Percentiles rank a stretch among this genome's conserved stretches.
These are phyloP conservation scores for Anneissia japonica DNA, from an alignment of 35 echinoderm and acorn worm genomes.

Conservation along the genomic window DNA sequence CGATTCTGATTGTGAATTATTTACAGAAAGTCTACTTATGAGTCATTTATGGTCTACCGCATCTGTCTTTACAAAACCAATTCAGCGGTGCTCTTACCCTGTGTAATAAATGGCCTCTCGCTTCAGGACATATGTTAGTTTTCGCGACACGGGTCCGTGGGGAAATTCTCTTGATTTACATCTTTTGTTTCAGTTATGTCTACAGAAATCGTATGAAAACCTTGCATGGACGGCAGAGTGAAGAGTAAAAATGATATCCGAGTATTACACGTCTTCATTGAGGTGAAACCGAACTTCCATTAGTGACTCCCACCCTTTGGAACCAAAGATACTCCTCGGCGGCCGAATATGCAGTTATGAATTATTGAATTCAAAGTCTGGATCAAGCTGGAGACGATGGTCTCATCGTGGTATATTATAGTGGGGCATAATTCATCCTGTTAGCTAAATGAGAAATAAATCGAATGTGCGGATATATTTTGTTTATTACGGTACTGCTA, in stretches of 20 bases:
- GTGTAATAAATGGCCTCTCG: neutral
- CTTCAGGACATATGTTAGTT: neutral
- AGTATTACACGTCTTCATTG: neutral
- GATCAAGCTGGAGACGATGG: too few species aligned
- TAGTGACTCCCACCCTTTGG: neutral
- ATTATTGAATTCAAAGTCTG: too few species aligned
- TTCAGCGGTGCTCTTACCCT: neutral
- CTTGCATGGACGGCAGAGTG: neutral
- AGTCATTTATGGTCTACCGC: neutral
- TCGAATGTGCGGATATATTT: too few species aligned
- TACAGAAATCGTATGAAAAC: neutral
- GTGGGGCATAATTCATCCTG: too few species aligned
- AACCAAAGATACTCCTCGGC: too few species aligned
- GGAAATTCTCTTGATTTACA: neutral
- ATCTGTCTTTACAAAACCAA: neutral
- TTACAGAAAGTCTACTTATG: neutral
- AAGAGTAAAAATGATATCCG: neutral
- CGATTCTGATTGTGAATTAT: slow-evolving; percentile 1
- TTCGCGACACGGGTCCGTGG: neutral
- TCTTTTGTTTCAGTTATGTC: slow-evolving; percentile 1
- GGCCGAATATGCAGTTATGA: too few species aligned
- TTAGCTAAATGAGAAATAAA: too few species aligned
- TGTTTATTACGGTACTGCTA: too few species aligned
- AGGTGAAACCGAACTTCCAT: neutral
- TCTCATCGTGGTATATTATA: too few species aligned